Evolutionary conservation across 1,140 invertebrate genomes (phyloP), one percentile per base, ranked within the genome.

Genomic region (Drosophila nigrodunni): DNA sequence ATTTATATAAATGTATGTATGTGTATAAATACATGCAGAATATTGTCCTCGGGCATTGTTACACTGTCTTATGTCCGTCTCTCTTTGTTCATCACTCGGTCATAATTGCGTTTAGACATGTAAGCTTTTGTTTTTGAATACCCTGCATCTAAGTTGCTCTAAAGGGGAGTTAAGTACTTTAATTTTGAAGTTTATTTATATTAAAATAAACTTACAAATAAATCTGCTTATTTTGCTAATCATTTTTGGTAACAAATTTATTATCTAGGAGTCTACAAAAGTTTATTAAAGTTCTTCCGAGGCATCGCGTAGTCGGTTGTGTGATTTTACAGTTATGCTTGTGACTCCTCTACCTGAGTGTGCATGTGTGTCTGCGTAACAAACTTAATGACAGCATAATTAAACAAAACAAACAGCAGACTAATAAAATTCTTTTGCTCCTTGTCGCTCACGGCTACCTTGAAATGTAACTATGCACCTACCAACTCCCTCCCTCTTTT

Each of bases 321-420:
- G 18, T 21, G 15, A 44, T 30, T 55, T 55, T 37, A 55, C 35
- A 18, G 43, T 37, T 66, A 18, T 58, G 44, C 52, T 43, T 67
- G 49, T 34, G 41, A 35, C 25, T 47, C 43, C 35, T 39, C 25
- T 44, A 7, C 6, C 46, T 49, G 44, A 2, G 35, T 77, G 61
- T 58, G 47, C 44, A 11, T 37, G 47, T 21, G 41, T 68, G 61
- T 74, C 67, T 88, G 83, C 75, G 80, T 65, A 78, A 75, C 85
- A 85, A 85, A 78, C 77, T 89, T 88, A 88, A 88, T 85, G 85
- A 88, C 85, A 85, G 85, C 85, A 88, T 88, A 89, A 88, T 88
- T 88, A 88, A 89, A 89, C 80, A 89, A 88, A 89, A 85, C 85
- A 81, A 88, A 89, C 85, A 88, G 80, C 71, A 78, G 85, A 78